These are phyloP conservation scores for Dinoponera quadriceps DNA, from an alignment of 1,140 invertebrate species.

Conservation along the genomic window DNA sequence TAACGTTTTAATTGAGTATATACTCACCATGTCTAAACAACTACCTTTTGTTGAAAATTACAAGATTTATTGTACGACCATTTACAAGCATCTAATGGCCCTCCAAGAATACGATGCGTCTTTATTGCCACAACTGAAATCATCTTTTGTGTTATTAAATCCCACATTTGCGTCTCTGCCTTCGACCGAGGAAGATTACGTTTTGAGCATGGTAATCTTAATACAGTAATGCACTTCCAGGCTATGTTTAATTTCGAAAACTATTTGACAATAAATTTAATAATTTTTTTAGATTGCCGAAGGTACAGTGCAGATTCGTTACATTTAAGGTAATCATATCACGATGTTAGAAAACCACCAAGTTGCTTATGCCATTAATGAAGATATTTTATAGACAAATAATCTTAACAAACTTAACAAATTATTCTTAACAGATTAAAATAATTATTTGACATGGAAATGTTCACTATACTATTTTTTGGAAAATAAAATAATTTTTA, in stretches of 20 bases:
- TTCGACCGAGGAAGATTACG: slow-evolving; percentile 88
- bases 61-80: slow-evolving; percentile 80
- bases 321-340: slow-evolving; percentile 79
- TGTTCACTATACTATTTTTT: no score
- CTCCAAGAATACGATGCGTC: slow-evolving; percentile 84
- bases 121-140: slow-evolving; percentile 82
- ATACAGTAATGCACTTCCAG: not conserved
- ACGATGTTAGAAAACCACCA: slow-evolving; percentile 87
- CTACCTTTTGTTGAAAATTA: slow-evolving; percentile 83
- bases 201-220: slow-evolving; percentile 82
- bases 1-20: slow-evolving; percentile 65
- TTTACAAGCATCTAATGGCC: slow-evolving; percentile 87
- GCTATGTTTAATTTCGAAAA: not conserved
- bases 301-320: slow-evolving; percentile 73
- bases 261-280: no score
- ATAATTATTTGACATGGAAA: no score
- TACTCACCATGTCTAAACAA: slow-evolving; percentile 60
- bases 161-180: slow-evolving; percentile 86
- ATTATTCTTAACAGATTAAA: no score
- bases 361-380: slow-evolving; percentile 88
- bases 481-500: no score
- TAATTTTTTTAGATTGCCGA: slow-evolving; percentile 73
- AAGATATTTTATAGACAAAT: slow-evolving; percentile 53
- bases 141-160: slow-evolving; percentile 88
- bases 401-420: no score